Conservation (phyloP, 1,140 invertebrate genomes). For the Penaeus chinensis region DNA sequence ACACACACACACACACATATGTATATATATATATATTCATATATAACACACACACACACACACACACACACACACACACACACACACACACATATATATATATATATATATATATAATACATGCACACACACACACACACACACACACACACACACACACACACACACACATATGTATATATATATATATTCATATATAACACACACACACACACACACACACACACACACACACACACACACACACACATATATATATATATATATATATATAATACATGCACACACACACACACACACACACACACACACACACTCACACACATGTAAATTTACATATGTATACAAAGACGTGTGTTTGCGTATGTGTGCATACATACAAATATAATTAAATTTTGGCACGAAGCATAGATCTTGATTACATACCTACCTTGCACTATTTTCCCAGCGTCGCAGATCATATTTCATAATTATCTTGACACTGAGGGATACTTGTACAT, state of each 20-base stretch:
- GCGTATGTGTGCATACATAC: neutral
- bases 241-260: slow-evolving; percentile 5
- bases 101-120: neutral
- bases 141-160: neutral
- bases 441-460: too few species aligned
- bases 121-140: neutral
- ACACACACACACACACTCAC: neutral
- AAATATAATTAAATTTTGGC: neutral
- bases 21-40: too few species aligned
- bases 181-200: slow-evolving; percentile 11
- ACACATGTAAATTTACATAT: neutral
- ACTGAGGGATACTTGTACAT: too few species aligned
- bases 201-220: neutral
- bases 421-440: too few species aligned
- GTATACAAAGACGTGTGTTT: neutral
- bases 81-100: too few species aligned
- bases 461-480: too few species aligned
- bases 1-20: too few species aligned
- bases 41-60: too few species aligned
- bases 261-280: slow-evolving; percentile 3
- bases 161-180: slow-evolving; percentile 2
- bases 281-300: too few species aligned
- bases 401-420: too few species aligned
- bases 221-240: neutral
- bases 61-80: too few species aligned